phyloP scores from a whole-genome alignment of 2,888 invertebrate genomes.

The Eupeodes latifasciatus region DNA sequence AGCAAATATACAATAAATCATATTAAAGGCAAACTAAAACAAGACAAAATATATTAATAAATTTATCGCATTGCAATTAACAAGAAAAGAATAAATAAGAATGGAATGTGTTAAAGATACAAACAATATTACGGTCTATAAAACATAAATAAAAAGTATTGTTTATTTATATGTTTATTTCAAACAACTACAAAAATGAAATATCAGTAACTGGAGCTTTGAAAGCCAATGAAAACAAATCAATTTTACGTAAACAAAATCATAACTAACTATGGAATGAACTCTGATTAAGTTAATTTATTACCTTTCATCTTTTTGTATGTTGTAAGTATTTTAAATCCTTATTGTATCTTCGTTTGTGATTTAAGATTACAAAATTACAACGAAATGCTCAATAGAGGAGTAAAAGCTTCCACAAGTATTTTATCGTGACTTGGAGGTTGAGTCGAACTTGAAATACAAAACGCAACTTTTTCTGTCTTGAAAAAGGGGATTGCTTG shows the following conservation, averaged over 20 bases:
- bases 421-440: too few species aligned
- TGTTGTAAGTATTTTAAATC: too few species aligned
- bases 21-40: not conserved
- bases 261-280: too few species aligned
- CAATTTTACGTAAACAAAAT: not conserved
- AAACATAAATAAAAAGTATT: not conserved
- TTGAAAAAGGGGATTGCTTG: too few species aligned
- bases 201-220: not conserved
- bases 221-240: not conserved
- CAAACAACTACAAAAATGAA: not conserved
- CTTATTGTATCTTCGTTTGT: too few species aligned
- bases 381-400: too few species aligned
- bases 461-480: too few species aligned
- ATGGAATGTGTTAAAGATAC: slow-evolving; percentile 1
- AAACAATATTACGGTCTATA: not conserved
- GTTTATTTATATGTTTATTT: not conserved
- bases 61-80: slow-evolving; percentile 6
- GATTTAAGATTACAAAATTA: too few species aligned
- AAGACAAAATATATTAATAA: not conserved
- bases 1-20: not conserved
- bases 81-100: not conserved
- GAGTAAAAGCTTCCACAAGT: too few species aligned
- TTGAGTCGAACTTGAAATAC: too few species aligned
- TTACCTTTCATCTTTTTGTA: too few species aligned
- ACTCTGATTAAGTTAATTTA: too few species aligned